phyloP scores from a whole-genome alignment of 2,113 vertebrate species.

The Myanophis thanlyinensis region DNA sequence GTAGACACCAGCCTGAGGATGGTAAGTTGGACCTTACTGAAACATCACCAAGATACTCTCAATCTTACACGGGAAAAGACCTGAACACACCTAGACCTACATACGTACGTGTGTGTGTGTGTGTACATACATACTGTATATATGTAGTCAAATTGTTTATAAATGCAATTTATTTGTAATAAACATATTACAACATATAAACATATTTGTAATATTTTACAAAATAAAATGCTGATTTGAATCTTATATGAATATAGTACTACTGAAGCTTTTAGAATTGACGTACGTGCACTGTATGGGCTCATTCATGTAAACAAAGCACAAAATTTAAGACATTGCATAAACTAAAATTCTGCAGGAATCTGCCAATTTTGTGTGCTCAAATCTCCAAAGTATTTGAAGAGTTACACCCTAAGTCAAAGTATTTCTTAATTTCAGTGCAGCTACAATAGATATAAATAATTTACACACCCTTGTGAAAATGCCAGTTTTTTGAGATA shows the following conservation, averaged over 20 bases:
- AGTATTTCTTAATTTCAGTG: slow-evolving; percentile 48
- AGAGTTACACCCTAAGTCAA: slow-evolving; percentile 51
- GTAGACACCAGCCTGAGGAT: too few species aligned
- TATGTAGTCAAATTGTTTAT: neutral
- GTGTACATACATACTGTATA: too few species aligned
- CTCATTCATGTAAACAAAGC: slow-evolving; percentile 41
- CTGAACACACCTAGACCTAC: too few species aligned
- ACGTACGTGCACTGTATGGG: neutral
- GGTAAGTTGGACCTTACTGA: too few species aligned
- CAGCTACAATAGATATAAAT: slow-evolving; percentile 23
- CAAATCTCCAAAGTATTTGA: slow-evolving; percentile 53
- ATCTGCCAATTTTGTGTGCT: slow-evolving; percentile 50
- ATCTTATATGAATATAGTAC: neutral
- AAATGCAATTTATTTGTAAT: neutral
- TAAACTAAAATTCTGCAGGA: slow-evolving; percentile 43
- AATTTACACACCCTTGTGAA: neutral
- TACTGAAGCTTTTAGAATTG: slow-evolving; percentile 15
- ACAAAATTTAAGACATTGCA: slow-evolving; percentile 48
- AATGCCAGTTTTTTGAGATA: too few species aligned
- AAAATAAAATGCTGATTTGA: slow-evolving; percentile 7
- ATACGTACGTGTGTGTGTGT: too few species aligned
- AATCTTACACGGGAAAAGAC: too few species aligned
- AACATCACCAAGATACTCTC: too few species aligned
- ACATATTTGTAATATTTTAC: neutral
- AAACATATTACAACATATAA: neutral